Evolutionary conservation across 2,113 vertebrate species (phyloP).

Genomic region (Plecotus auritus): DNA sequence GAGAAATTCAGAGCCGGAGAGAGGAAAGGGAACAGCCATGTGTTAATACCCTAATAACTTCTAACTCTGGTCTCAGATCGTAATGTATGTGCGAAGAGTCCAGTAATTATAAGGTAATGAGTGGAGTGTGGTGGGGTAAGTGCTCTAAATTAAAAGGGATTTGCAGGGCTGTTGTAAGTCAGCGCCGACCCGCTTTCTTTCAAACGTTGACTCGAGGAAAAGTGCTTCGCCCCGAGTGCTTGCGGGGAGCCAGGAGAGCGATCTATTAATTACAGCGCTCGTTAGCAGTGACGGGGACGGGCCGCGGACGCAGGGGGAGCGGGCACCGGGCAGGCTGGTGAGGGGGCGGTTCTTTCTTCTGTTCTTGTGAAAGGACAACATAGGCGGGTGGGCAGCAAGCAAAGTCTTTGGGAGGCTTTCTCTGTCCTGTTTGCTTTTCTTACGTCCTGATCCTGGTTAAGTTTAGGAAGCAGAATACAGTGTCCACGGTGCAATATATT

Average conservation of each 20-base stretch:
- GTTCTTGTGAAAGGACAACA: constrained; percentile 68
- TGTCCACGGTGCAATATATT: neutral
- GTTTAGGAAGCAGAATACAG: neutral
- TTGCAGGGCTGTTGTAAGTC: constrained; percentile 82
- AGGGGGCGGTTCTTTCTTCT: constrained; percentile 54
- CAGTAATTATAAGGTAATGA: constrained; percentile 87
- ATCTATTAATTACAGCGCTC: constrained; percentile 94
- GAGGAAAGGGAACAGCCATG: constrained; percentile 69
- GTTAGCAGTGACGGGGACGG: constrained; percentile 88
- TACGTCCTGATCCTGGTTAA: constrained; percentile 4
- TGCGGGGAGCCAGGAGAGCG: constrained; percentile 86
- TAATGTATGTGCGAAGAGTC: constrained; percentile 81
- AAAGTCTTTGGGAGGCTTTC: constrained; percentile 58
- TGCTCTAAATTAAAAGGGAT: constrained; percentile 88
- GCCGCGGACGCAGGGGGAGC: constrained; percentile 78
- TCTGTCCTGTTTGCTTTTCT: constrained; percentile 69
- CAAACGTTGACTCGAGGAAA: constrained; percentile 82
- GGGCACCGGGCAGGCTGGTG: constrained; percentile 52
- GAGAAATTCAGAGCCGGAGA: constrained; percentile 73
- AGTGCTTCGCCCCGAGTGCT: constrained; percentile 83
- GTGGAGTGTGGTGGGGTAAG: constrained; percentile 82
- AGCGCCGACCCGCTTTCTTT: constrained; percentile 81
- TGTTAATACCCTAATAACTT: constrained; percentile 86
- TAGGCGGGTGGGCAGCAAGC: constrained; percentile 56
- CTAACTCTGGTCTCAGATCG: constrained; percentile 76